Evolutionary conservation across 1,140 invertebrate species (phyloP), one percentile per base, ranked within the genome.

Genomic region (Delia radicum): DNA sequence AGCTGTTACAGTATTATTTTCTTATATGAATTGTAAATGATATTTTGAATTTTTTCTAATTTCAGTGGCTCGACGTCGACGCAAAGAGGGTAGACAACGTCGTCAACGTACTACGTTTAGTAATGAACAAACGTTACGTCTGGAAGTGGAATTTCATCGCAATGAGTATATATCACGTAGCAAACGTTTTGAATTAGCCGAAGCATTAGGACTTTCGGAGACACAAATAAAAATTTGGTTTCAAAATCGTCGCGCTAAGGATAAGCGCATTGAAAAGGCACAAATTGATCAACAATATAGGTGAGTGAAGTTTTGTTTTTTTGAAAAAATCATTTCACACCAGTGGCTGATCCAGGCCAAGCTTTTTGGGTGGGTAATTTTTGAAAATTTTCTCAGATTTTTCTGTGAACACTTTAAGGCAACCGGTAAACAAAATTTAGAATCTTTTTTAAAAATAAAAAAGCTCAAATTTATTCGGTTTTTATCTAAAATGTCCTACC

Each of bases 211-310:
- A 63, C 88, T 98, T 7, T 95, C 94, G 2, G 97, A 98, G 87
- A 98, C 96, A 0, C 95, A 96, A 88, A 96, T 98, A 71, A 98
- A 97, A 87, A 97, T 97, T 77, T 98, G 97, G 97, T 98, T 98
- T 84, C 97, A 98, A 87, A 98, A 98, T 87, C 89, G 96, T 65
- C 89, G 96, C 78, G 96, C 96, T 8, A 98, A 98, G 87, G 96
- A 98, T 82, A 98, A 98, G 87, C 89, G 96, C 67, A 96, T 98
- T 75, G 96, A 98, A 82, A 98, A 98, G 82, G 96, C 96, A 0
- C 95, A 97, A 74, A 88, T 96, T 28, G 96, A 98, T 88, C 96
- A 97, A 81, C 95, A 97, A 77, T 95, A 95, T 85, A 93, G 96
- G 96, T 96, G 73, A 75, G 78, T 21, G 24, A 55, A 42, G 37